Percentiles rank a stretch among this genome's conserved stretches.
Conservation (phyloP, 2,888 invertebrate species). For the Drosophila pseudotalamancana region DNA sequence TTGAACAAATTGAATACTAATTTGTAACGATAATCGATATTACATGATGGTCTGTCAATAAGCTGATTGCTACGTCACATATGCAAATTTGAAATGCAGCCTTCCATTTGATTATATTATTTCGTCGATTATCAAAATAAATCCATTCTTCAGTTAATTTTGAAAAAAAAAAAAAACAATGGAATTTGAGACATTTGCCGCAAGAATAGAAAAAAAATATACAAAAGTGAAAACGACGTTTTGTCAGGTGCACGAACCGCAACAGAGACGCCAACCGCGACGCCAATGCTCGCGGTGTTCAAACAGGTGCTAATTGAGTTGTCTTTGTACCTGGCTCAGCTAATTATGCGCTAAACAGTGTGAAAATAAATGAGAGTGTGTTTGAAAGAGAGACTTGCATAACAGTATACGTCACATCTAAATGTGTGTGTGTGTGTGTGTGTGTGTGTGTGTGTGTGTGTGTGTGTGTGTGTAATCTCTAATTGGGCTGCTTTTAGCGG, state of each 20-base stretch:
- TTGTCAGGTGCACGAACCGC: constrained; percentile 31
- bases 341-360: constrained; percentile 25
- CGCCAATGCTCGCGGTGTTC: background rate
- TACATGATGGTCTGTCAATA: constrained; percentile 21
- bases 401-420: constrained; percentile 27
- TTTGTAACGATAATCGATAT: constrained; percentile 51
- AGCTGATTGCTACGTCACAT: constrained; percentile 40
- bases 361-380: background rate
- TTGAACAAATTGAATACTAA: constrained; percentile 59
- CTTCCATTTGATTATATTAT: background rate
- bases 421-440: too few relatives aligned
- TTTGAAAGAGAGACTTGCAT: constrained; percentile 23
- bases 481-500: background rate
- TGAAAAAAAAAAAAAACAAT: too few relatives aligned
- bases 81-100: background rate
- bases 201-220: background rate
- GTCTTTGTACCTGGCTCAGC: constrained; percentile 10
- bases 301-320: constrained; percentile 41
- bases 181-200: constrained; percentile 19
- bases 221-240: constrained; percentile 38
- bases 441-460: too few relatives aligned
- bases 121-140: too few relatives aligned
- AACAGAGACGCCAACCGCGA: constrained; percentile 1
- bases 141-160: too few relatives aligned
- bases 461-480: background rate